Conservation (phyloP, 2,113 vertebrate genomes). For the Tricholaema leucomelas region DNA sequence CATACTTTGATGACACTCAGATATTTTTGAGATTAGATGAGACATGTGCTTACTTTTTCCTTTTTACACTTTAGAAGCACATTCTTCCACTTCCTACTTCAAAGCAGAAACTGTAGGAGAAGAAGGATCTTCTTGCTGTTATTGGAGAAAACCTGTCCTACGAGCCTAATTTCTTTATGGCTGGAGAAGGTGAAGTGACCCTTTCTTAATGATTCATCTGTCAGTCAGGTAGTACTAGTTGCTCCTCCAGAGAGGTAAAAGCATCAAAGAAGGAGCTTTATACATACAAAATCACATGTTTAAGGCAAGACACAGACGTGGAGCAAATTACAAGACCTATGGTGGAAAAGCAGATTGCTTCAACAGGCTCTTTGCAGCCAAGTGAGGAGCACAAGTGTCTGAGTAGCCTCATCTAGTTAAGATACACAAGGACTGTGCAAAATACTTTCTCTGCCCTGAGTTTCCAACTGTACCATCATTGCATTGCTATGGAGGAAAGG, state of each 20-base stretch:
- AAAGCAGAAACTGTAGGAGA: neutral
- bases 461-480: neutral
- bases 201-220: neutral
- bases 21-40: neutral
- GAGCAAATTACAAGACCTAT: neutral
- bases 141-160: neutral
- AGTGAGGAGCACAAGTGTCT: neutral
- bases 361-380: neutral
- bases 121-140: neutral
- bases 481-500: neutral
- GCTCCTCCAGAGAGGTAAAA: neutral
- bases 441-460: neutral
- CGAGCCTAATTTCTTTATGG: neutral
- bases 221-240: neutral
- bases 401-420: neutral
- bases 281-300: neutral
- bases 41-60: neutral
- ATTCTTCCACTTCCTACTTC: neutral
- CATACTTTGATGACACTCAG: neutral
- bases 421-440: neutral
- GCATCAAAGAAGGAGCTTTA: neutral
- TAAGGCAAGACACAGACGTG: neutral
- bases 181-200: neutral
- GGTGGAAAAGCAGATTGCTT: neutral
- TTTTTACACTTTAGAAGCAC: neutral